These are phyloP conservation scores for Drosophila willistoni DNA, from an alignment of 1,140 invertebrate genomes.

Conservation along the genomic window DNA sequence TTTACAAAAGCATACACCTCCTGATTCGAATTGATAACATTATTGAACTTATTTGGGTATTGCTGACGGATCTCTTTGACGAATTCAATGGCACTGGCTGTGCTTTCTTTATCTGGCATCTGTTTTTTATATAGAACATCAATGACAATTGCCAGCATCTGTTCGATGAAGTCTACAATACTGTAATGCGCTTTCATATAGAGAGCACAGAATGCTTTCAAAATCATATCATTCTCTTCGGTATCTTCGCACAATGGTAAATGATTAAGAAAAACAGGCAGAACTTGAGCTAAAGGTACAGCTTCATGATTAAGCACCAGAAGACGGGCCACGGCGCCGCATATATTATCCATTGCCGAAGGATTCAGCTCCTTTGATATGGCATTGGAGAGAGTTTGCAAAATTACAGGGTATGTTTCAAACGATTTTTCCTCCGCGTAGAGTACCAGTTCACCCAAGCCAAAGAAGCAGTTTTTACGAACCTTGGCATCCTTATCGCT, in stretches of 20 bases:
- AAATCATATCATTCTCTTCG: conserved; percentile 89
- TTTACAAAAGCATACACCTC: conserved; percentile 66
- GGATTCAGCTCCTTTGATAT: conserved; percentile 86
- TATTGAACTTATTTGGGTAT: conserved; percentile 85
- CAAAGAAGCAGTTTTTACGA: conserved; percentile 90
- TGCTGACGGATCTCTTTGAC: conserved; percentile 84
- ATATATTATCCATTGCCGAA: conserved; percentile 90
- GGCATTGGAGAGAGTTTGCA: conserved; percentile 87
- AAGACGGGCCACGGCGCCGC: conserved; percentile 90
- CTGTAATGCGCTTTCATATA: conserved; percentile 85
- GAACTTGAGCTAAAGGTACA: conserved; percentile 88
- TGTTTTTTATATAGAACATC: conserved; percentile 85
- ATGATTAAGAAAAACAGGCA: conserved; percentile 89
- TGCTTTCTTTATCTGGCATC: conserved; percentile 46
- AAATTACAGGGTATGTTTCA: conserved; percentile 84
- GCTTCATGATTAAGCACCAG: conserved; percentile 87
- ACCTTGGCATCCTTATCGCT: conserved; percentile 87
- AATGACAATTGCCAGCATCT: conserved; percentile 85
- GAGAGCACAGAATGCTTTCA: conserved; percentile 87
- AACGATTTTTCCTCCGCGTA: conserved; percentile 83
- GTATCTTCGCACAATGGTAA: conserved; percentile 90
- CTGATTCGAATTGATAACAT: conserved; percentile 59
- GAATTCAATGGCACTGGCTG: conserved; percentile 83
- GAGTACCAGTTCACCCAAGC: conserved; percentile 89
- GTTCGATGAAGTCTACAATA: conserved; percentile 84